Percentiles rank a stretch among this genome's conserved stretches.
phyloP scores from a whole-genome alignment of 2,888 invertebrate species.

The Choreutis nemorana region DNA sequence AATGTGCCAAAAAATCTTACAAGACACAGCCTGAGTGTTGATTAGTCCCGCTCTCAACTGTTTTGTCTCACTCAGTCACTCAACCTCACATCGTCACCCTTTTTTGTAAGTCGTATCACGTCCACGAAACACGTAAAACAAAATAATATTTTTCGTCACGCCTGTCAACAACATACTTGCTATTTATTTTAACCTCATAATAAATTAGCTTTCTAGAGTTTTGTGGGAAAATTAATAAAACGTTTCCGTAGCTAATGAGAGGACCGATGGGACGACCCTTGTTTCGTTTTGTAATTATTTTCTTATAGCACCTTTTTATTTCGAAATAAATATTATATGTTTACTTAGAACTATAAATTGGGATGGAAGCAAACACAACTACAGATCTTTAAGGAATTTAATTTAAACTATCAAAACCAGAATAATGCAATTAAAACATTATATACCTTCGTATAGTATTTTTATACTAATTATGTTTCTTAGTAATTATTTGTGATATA shows the following conservation, averaged over 20 bases:
- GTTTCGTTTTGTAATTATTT: constrained; percentile 10
- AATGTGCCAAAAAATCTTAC: too few species aligned
- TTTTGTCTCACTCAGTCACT: constrained; percentile 33
- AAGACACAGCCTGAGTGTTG: too few species aligned
- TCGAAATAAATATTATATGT: too few species aligned
- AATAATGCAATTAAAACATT: too few species aligned
- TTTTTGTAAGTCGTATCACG: constrained; percentile 38
- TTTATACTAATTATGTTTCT: too few species aligned
- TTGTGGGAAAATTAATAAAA: constrained; percentile 23
- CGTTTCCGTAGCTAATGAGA: constrained; percentile 9
- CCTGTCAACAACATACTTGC: constrained; percentile 38
- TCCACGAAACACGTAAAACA: constrained; percentile 42
- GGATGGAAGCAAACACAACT: too few species aligned
- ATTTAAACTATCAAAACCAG: too few species aligned
- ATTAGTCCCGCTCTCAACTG: constrained; percentile 30
- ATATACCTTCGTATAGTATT: too few species aligned
- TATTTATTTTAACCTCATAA: constrained; percentile 42
- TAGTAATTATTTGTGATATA: too few species aligned
- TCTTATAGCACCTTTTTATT: too few species aligned
- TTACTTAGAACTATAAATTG: too few species aligned
- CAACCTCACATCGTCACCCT: constrained; percentile 36
- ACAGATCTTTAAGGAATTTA: too few species aligned
- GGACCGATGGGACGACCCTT: constrained; percentile 11
- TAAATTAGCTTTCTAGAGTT: constrained; percentile 34
- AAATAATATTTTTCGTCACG: constrained; percentile 48